A percentile compares a stretch with the other conserved stretches of the same genome.
Conservation (phyloP, 2,797 vertebrate species). For the Xenentodon cancila region DNA sequence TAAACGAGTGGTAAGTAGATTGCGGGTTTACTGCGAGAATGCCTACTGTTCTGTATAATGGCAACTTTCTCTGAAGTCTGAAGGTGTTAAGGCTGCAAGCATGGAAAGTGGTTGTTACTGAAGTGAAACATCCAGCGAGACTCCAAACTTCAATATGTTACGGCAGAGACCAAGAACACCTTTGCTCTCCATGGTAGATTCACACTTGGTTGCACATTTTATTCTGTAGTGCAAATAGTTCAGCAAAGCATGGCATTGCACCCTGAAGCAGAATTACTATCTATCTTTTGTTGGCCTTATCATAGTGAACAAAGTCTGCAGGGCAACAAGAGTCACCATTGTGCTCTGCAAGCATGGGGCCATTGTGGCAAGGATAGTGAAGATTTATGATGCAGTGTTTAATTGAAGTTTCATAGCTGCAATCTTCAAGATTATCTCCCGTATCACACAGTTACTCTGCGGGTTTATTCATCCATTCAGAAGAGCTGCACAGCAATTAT, state of each 20-base stretch:
- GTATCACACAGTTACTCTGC: constrained; percentile 53
- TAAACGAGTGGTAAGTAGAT: constrained; percentile 43
- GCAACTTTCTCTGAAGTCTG: constrained; percentile 25
- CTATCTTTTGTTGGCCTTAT: constrained; percentile 35
- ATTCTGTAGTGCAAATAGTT: constrained; percentile 21
- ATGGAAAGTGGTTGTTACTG: constrained; percentile 15
- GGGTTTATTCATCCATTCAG: constrained; percentile 19
- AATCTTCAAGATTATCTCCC: constrained; percentile 44
- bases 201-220: constrained; percentile 31
- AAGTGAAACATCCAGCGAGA: constrained; percentile 22
- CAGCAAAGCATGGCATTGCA: constrained; percentile 33
- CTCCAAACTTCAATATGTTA: constrained; percentile 30
- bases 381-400: constrained; percentile 37
- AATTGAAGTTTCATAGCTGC: constrained; percentile 41
- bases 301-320: constrained; percentile 19
- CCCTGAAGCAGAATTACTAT: constrained; percentile 37
- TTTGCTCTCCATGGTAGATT: constrained; percentile 49
- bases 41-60: constrained; percentile 9
- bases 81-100: constrained; percentile 14
- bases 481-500: constrained; percentile 14
- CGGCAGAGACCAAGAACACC: constrained; percentile 41
- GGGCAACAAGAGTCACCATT: constrained; percentile 27
- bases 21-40: constrained; percentile 26
- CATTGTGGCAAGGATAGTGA: constrained; percentile 39
- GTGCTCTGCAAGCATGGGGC: constrained; percentile 27